Base-by-base conservation (phyloP, 2,888 invertebrate genomes). In the Heliconius sara region DNA sequence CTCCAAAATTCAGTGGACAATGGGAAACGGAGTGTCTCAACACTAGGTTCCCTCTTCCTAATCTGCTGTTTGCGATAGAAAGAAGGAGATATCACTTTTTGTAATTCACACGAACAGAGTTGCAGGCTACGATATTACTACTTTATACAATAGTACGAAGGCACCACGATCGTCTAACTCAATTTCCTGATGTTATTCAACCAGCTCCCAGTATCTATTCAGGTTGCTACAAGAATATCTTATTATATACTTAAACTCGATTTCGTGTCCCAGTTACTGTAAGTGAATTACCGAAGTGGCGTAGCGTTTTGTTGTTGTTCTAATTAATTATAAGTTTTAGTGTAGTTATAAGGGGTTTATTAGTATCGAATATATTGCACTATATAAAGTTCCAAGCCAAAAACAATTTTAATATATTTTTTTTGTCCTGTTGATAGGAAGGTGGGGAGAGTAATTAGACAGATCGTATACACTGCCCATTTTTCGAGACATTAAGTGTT, bases 221-320 rank as follows among this genome's bases (percentile, higher is more conserved):
- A 63, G 43, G 43, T 57, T 71, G 73, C 78, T 52, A 68, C 77
- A 52, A 77, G 74, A 77, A 77, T 77, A 77, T 80, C 82, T 82
- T 77, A 82, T 76, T 71, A 79, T 72, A 71, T 80, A 76, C 75
- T 77, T 77, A 66, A 82, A 77, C 77, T 77, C 65, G 77, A 80
- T 82, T 76, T 77, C 25, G 77, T 68, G 75, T 52, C n/a, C 66
- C 75, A 65, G 76, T 78, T 80, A 65, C 65, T 78, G 68, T 81
- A 81, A 81, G 57, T 68, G 80, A 81, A 72, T 82, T 77, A 80
- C 63, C 66, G 75, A 82, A 82, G 72, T 79, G 71, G 77, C 71
- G 76, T 65, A 30, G 25, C 60, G 30, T 76, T 39, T 43, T 80
- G 66, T 77, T 80, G 67, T 79, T 65, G n/a, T 77, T n/a, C 60